A percentile compares a stretch with the other conserved stretches of the same genome.
Evolutionary conservation across 2,113 vertebrate genomes (phyloP).

Genomic region (Mustela lutreola): DNA sequence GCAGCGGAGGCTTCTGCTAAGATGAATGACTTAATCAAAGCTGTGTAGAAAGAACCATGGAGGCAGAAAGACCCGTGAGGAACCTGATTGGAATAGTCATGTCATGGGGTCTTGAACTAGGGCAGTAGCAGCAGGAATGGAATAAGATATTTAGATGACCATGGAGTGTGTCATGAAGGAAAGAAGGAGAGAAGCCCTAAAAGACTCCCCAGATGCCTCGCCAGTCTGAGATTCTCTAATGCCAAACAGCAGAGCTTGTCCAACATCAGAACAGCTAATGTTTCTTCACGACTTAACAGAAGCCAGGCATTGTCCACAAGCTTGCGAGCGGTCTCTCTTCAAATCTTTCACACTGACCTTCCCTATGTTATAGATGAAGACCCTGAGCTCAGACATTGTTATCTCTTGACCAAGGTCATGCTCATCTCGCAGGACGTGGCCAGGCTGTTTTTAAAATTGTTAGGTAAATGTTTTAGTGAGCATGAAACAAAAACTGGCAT

Average conservation of each 20-base stretch:
- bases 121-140: background rate
- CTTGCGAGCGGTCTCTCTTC: background rate
- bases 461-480: background rate
- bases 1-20: conserved; percentile 25
- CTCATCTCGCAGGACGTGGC: background rate
- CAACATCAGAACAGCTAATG: background rate
- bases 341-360: background rate
- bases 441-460: background rate
- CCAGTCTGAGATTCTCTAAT: background rate
- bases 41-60: background rate
- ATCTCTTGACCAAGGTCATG: background rate
- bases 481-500: background rate
- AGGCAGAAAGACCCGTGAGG: background rate
- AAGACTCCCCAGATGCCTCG: background rate
- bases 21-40: background rate
- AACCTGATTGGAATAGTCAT: background rate
- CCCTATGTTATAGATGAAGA: background rate
- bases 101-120: background rate
- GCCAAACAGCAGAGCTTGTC: background rate
- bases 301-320: background rate
- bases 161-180: background rate
- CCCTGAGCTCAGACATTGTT: background rate
- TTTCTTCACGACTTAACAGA: background rate
- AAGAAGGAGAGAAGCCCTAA: background rate
- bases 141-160: background rate